These are phyloP conservation scores for Leucosticte australis DNA, from an alignment of 2,113 vertebrate genomes.

Conservation along the genomic window DNA sequence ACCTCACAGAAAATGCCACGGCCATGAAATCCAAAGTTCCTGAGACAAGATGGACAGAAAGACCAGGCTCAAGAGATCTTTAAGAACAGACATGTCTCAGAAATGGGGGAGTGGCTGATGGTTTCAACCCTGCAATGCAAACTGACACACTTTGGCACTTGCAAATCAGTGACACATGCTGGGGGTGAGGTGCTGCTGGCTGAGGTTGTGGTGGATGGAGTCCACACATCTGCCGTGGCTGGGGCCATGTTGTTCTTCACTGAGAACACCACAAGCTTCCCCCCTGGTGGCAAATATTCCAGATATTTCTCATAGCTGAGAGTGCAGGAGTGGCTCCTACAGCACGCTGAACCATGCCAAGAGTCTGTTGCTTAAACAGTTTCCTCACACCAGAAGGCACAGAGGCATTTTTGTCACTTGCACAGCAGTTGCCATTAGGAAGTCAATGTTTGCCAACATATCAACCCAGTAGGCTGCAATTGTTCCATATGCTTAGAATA, in stretches of 20 bases:
- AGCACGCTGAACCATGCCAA: neutral
- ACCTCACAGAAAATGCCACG: neutral
- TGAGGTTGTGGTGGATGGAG: neutral
- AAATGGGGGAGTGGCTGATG: neutral
- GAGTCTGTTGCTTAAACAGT: slow-evolving; percentile 37
- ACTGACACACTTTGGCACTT: neutral
- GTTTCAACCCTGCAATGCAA: neutral
- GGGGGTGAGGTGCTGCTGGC: neutral
- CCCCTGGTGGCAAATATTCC: neutral
- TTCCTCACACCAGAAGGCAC: slow-evolving; percentile 54
- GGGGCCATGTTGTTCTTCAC: neutral
- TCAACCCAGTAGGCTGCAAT: slow-evolving; percentile 52
- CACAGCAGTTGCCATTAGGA: slow-evolving; percentile 58
- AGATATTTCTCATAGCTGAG: neutral
- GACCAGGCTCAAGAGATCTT: neutral
- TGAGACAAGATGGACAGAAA: neutral
- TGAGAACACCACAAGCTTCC: neutral
- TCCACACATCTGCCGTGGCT: neutral
- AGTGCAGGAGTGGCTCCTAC: neutral
- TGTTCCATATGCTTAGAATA: slow-evolving; percentile 54
- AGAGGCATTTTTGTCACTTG: slow-evolving; percentile 58
- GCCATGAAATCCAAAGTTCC: neutral
- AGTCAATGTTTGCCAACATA: slow-evolving; percentile 59
- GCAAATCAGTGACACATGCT: fast-evolving
- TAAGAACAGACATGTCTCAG: neutral